Evolutionary conservation across 2,888 invertebrate species (phyloP).

Genomic region (Apodemia hepburni): DNA sequence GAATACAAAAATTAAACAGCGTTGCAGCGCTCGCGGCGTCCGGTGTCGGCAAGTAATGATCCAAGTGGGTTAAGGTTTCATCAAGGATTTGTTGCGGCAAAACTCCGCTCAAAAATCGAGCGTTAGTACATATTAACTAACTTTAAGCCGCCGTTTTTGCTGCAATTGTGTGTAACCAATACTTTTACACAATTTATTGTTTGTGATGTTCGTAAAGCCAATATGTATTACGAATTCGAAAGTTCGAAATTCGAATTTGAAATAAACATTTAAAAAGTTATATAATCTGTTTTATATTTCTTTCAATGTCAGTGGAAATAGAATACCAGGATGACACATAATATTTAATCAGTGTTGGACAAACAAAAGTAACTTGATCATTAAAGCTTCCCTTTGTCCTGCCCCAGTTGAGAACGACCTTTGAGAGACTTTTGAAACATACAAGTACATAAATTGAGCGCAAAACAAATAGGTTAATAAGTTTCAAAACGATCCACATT

Average conservation of each 20-base stretch:
- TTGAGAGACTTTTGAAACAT: conserved; percentile 59
- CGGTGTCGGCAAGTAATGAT: conserved; percentile 65
- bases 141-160: conserved; percentile 66
- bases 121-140: conserved; percentile 72
- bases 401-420: conserved; percentile 52
- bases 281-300: not conserved
- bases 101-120: conserved; percentile 77
- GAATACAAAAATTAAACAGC: conserved; percentile 44
- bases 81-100: conserved; percentile 80
- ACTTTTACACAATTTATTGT: not conserved
- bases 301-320: conserved; percentile 31
- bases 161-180: conserved; percentile 53
- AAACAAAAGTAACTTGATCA: conserved; percentile 75
- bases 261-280: not conserved
- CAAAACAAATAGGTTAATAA: conserved; percentile 75
- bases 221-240: not conserved
- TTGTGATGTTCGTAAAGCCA: not conserved
- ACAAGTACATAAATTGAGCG: conserved; percentile 53
- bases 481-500: conserved; percentile 79
- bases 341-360: conserved; percentile 69
- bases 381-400: conserved; percentile 60
- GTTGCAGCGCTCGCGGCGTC: conserved; percentile 57
- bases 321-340: conserved; percentile 52
- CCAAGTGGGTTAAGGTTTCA: conserved; percentile 79
- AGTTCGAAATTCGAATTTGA: not conserved